Percentiles rank a stretch among this genome's conserved stretches.
Evolutionary conservation across 2,113 vertebrate species (phyloP).

Genomic region (Carollia perspicillata): DNA sequence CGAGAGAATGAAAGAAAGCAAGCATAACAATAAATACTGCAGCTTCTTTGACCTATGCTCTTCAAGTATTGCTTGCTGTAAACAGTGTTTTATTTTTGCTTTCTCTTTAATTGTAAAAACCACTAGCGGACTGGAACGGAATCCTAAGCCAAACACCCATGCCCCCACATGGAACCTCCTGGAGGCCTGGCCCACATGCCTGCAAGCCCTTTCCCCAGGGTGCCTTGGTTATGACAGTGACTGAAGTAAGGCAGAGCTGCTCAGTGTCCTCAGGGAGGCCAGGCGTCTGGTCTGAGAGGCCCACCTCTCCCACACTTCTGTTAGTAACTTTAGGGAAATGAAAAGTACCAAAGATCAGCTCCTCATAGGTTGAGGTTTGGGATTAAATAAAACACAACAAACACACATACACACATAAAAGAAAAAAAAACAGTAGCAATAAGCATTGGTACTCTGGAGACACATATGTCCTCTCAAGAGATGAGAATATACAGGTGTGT

Average conservation of each 20-base stretch:
- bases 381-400: constrained; percentile 64
- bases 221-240: neutral
- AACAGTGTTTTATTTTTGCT: constrained; percentile 63
- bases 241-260: neutral
- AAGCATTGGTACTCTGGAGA: constrained; percentile 65
- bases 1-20: constrained; percentile 34
- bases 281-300: neutral
- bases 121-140: neutral
- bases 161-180: neutral
- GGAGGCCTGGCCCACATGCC: neutral
- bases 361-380: constrained; percentile 42
- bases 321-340: neutral
- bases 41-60: neutral
- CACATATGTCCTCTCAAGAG: constrained; percentile 36
- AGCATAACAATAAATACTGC: constrained; percentile 54
- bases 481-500: neutral
- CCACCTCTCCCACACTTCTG: neutral
- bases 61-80: constrained; percentile 84
- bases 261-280: neutral
- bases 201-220: neutral
- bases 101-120: constrained; percentile 54
- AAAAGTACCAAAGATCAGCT: constrained; percentile 54
- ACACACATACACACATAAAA: neutral
- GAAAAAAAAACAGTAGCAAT: neutral
- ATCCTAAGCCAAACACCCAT: neutral